phyloP scores from a whole-genome alignment of 1,140 invertebrate species.

The Habropoda laboriosa region DNA sequence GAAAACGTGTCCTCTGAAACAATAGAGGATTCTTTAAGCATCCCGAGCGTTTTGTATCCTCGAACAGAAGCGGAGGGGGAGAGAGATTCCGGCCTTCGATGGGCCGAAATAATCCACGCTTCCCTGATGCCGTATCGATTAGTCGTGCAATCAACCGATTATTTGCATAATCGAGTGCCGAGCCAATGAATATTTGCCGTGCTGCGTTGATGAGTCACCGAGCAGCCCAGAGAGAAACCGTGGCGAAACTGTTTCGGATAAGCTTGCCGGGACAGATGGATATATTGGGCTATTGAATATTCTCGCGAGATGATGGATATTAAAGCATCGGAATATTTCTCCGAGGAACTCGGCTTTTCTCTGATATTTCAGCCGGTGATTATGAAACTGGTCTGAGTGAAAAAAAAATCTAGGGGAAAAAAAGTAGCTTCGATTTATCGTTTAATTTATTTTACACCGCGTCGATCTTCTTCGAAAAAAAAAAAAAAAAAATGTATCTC shows the following conservation, averaged over 20 bases:
- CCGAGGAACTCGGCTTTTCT: too few species aligned
- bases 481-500: too few species aligned
- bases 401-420: too few species aligned
- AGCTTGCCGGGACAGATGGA: neutral
- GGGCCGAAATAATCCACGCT: slow-evolving; percentile 2
- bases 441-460: too few species aligned
- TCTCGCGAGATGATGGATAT: too few species aligned
- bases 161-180: slow-evolving; percentile 28
- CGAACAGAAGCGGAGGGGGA: too few species aligned
- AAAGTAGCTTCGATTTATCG: too few species aligned
- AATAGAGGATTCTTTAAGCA: neutral
- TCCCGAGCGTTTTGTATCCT: neutral
- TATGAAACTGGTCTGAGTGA: too few species aligned
- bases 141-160: slow-evolving; percentile 1
- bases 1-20: slow-evolving; percentile 2
- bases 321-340: too few species aligned
- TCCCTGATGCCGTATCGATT: slow-evolving; percentile 7
- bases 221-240: neutral
- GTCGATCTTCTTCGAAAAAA: too few species aligned
- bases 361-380: too few species aligned
- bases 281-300: too few species aligned
- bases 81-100: neutral
- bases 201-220: neutral
- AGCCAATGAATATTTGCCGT: slow-evolving; percentile 12
- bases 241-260: neutral